Conservation (phyloP, 2,113 vertebrate species). For the Orcinus orca region DNA sequence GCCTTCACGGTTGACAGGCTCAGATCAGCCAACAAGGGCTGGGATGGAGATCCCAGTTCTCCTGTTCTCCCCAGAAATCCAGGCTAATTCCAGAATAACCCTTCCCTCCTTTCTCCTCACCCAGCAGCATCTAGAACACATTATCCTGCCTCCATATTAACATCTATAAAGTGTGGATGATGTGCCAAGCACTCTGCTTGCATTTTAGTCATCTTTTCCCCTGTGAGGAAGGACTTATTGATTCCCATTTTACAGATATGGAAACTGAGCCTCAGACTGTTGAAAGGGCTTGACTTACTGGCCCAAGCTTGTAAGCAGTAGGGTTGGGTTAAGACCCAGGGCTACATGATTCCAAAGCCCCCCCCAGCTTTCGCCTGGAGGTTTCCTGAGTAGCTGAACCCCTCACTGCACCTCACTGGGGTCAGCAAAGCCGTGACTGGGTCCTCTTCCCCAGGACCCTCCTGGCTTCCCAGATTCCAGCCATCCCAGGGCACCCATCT, state of each 20-base stretch:
- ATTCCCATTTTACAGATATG: not conserved
- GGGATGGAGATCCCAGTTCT: conserved; percentile 32
- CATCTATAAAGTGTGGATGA: no score
- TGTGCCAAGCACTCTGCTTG: not conserved
- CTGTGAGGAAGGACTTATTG: not conserved
- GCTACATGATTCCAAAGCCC: not conserved
- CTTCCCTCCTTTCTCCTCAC: conserved; percentile 78
- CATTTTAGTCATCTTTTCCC: not conserved
- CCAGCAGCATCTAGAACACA: conserved; percentile 77
- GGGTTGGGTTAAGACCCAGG: not conserved
- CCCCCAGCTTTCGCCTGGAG: not conserved
- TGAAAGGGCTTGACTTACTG: not conserved
- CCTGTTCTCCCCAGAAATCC: conserved; percentile 74
- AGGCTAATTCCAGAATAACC: conserved; percentile 80
- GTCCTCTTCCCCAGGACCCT: not conserved
- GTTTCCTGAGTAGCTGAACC: not conserved
- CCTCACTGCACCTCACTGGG: not conserved
- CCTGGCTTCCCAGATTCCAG: not conserved
- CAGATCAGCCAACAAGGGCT: not conserved
- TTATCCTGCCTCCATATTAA: conserved; percentile 75
- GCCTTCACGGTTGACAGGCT: not conserved
- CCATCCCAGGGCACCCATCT: not conserved
- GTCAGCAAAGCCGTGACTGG: not conserved
- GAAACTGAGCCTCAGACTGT: not conserved
- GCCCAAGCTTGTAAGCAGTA: not conserved